Percentiles rank a stretch among this genome's conserved stretches.
phyloP scores from a whole-genome alignment of 2,888 invertebrate species.

The Gymnocheta viridis region DNA sequence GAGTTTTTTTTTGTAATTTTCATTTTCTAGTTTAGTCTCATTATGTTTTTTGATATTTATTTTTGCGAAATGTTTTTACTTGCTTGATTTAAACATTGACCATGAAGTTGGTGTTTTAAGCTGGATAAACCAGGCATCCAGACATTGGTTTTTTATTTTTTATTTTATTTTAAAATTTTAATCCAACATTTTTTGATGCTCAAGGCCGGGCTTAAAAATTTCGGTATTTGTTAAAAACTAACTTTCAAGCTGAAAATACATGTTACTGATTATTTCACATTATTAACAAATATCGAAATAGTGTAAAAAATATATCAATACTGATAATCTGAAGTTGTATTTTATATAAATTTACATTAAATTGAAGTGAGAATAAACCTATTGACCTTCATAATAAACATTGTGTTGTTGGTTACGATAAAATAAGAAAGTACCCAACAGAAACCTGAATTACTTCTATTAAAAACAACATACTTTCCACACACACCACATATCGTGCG shows the following conservation, averaged over 20 bases:
- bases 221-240: neutral
- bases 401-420: too few species aligned
- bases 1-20: neutral
- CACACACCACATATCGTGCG: too few species aligned
- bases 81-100: conserved; percentile 55
- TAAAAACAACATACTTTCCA: too few species aligned
- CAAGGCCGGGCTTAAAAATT: neutral
- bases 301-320: too few species aligned
- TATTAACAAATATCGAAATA: too few species aligned
- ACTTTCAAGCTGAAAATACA: neutral
- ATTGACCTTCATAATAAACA: too few species aligned
- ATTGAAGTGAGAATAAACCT: too few species aligned
- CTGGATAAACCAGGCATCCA: neutral
- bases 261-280: neutral
- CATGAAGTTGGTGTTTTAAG: conserved; percentile 45
- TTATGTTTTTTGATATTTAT: neutral
- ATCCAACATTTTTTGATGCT: neutral
- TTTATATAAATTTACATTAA: too few species aligned
- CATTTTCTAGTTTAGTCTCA: neutral
- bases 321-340: too few species aligned
- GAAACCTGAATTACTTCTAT: too few species aligned
- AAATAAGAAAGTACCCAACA: too few species aligned
- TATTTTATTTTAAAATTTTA: conserved; percentile 7
- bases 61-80: conserved; percentile 38
- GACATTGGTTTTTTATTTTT: neutral